Percentiles rank a stretch among this genome's conserved stretches.
Evolutionary conservation across 2,888 invertebrate genomes (phyloP).

Genomic region (Andrena marginata): DNA sequence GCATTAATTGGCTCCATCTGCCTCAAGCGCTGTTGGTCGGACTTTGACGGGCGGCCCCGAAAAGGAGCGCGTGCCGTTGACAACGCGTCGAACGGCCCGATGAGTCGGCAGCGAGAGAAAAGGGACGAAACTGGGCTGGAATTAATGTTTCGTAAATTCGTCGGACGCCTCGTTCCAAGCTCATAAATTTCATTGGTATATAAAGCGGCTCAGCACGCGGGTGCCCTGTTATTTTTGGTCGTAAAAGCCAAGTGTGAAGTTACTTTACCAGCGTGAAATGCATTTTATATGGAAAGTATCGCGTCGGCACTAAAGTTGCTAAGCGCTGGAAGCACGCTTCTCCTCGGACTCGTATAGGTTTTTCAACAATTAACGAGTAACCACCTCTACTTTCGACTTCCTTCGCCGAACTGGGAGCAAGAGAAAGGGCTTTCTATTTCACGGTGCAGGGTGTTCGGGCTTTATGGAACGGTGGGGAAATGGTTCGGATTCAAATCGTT

Average conservation of each 20-base stretch:
- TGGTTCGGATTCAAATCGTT: too few species aligned
- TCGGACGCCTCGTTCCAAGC: conserved; percentile 26
- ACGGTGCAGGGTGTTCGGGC: not conserved
- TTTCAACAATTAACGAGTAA: conserved; percentile 28
- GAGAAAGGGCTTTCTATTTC: not conserved
- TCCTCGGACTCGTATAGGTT: conserved; percentile 15
- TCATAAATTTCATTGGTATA: conserved; percentile 48
- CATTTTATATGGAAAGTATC: conserved; percentile 18
- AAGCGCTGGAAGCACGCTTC: not conserved
- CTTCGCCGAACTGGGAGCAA: not conserved
- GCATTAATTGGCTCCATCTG: conserved; percentile 26
- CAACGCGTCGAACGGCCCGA: not conserved
- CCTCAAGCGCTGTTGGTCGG: conserved; percentile 19
- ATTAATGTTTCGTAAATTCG: conserved; percentile 52
- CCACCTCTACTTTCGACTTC: not conserved
- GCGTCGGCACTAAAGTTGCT: not conserved
- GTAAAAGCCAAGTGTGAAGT: conserved; percentile 47
- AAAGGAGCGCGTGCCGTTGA: not conserved
- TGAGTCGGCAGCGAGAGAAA: conserved; percentile 1
- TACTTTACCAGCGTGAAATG: conserved; percentile 28
- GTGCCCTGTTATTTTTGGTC: conserved; percentile 28
- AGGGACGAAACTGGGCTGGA: conserved; percentile 20
- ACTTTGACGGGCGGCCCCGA: conserved; percentile 13
- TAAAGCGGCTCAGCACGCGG: conserved; percentile 26
- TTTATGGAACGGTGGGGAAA: not conserved